Percentiles rank a stretch among this genome's conserved stretches.
Conservation (phyloP, 2,113 vertebrate species). For the Pavo muticus region DNA sequence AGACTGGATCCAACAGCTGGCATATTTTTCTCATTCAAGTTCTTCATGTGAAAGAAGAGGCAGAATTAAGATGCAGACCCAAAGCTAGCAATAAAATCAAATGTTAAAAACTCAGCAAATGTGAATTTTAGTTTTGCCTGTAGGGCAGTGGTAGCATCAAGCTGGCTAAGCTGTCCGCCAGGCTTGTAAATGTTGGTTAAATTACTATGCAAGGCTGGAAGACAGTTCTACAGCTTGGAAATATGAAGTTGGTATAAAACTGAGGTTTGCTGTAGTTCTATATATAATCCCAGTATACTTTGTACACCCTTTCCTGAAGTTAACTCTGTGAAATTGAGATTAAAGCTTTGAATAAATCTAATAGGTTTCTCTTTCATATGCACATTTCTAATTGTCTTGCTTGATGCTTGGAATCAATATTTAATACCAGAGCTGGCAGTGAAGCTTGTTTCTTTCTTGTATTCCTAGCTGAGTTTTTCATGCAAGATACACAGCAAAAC, state of each 20-base stretch:
- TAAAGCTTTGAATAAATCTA: neutral
- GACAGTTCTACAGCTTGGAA: neutral
- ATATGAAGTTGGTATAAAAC: neutral
- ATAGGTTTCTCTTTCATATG: neutral
- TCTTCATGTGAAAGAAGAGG: neutral
- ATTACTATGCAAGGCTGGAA: neutral
- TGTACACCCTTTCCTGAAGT: neutral
- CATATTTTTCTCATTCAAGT: neutral
- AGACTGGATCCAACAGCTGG: neutral
- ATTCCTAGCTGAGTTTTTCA: neutral
- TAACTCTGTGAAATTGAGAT: neutral
- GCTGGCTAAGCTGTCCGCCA: neutral
- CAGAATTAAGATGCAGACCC: neutral
- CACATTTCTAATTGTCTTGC: neutral
- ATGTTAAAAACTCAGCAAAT: neutral
- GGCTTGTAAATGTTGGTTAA: neutral
- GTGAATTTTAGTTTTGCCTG: neutral
- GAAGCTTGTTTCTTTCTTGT: neutral
- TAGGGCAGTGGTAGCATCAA: neutral
- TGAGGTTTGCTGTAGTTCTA: neutral
- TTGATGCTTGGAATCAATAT: neutral
- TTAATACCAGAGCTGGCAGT: neutral
- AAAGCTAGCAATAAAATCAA: neutral
- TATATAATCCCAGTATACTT: neutral
- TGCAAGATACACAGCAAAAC: neutral